Evolutionary conservation across 1,140 invertebrate species (phyloP), one percentile per base, ranked within the genome.

Genomic region (Elymnias hypermnestra): DNA sequence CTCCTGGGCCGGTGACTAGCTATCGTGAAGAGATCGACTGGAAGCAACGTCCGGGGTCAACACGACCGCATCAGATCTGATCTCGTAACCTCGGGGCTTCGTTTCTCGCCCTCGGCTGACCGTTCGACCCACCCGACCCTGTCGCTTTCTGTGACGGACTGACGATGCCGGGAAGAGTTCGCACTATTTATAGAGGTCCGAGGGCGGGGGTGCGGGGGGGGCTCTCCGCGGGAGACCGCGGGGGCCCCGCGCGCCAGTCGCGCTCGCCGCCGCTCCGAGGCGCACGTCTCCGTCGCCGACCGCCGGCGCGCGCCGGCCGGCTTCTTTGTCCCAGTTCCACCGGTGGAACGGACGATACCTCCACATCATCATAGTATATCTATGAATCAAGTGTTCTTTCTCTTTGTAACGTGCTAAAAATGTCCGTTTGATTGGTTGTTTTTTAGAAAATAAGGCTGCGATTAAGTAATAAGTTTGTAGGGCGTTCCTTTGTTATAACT

Each of bases 61-160:
- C 72, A 73, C 72, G 73, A 75, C 70, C 56, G 72, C 79, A 82
- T 83, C 72, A 82, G 77, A 84, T 84, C 72, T 79, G 79, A 81
- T 83, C 79, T 83, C 73, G 76, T 81, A 77, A 83, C 76, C 75
- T 70, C 59, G 70, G 78, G 76, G 75, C 74, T 82, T 74, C 70
- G 74, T 81, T 49, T 59, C 70, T 79, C 65, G 65, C 78, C 78
- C 78, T 62, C 36, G 73, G 76, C 76, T 72, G 52, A 67, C 64
- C 56, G 49, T 65, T 59, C 48, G 70, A 81, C 74, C 75, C 72
- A 77, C 74, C 77, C 74, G 66, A 78, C 73, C 72, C 72, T 71
- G 63, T 78, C 74, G 77, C 66, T 79, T 51, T 83, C 42, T 72
- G 65, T 82, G 70, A 82, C 76, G 72, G 77, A 84, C 75, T 84